Percentiles rank a stretch among this genome's conserved stretches.
Evolutionary conservation across 2,888 invertebrate species (phyloP).

Genomic region (Stenolophus ochropezus): DNA sequence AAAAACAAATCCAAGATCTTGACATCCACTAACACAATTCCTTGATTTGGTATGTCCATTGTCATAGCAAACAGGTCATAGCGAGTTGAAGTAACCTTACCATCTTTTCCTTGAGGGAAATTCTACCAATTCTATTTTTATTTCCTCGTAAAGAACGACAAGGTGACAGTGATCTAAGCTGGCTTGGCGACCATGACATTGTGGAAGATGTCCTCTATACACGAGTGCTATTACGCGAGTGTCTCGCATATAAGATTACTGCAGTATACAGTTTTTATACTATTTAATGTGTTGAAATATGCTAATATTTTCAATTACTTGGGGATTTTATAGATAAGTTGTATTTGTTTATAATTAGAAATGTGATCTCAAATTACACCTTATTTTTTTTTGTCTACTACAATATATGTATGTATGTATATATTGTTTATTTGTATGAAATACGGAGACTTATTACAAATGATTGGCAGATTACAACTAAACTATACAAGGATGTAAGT

Average conservation of each 20-base stretch:
- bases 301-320: too few species aligned
- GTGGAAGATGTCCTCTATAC: slow-evolving; percentile 31
- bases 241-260: not conserved
- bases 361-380: too few species aligned
- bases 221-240: not conserved
- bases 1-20: not conserved
- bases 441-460: too few species aligned
- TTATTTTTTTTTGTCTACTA: too few species aligned
- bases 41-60: not conserved
- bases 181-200: slow-evolving; percentile 46
- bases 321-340: too few species aligned
- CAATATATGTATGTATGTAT: too few species aligned
- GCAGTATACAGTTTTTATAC: too few species aligned
- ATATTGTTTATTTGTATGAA: too few species aligned
- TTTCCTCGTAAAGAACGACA: slow-evolving; percentile 14
- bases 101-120: slow-evolving; percentile 13
- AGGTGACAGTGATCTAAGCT: slow-evolving; percentile 35
- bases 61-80: not conserved
- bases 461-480: too few species aligned
- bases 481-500: too few species aligned
- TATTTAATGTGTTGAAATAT: not conserved
- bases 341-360: too few species aligned
- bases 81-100: not conserved
- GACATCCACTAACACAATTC: not conserved
- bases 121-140: slow-evolving; percentile 10